Evolutionary conservation across 2,888 invertebrate genomes (phyloP).

Genomic region (Agonum fuliginosum): DNA sequence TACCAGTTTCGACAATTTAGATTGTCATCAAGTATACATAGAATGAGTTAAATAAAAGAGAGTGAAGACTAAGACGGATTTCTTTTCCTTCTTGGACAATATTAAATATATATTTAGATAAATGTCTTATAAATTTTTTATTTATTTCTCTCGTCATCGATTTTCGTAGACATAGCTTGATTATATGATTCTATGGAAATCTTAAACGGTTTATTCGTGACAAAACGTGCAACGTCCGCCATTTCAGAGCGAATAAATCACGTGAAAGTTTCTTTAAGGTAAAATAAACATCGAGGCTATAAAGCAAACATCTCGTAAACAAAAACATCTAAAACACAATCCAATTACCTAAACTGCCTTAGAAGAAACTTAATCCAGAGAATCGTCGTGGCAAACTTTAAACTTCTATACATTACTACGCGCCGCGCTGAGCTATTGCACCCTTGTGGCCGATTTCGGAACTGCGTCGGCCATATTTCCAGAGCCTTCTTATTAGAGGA

Average conservation of each 20-base stretch:
- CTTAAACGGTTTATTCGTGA: too few species aligned
- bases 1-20: too few species aligned
- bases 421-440: slow-evolving; percentile 68
- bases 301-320: slow-evolving; percentile 55
- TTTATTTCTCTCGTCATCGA: too few species aligned
- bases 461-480: slow-evolving; percentile 69
- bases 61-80: too few species aligned
- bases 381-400: slow-evolving; percentile 44
- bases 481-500: slow-evolving; percentile 71
- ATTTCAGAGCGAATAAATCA: background rate
- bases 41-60: too few species aligned
- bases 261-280: slow-evolving; percentile 35
- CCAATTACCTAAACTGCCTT: slow-evolving; percentile 56
- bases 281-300: slow-evolving; percentile 39
- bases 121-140: too few species aligned
- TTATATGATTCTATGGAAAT: too few species aligned
- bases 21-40: too few species aligned
- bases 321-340: slow-evolving; percentile 56
- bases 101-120: too few species aligned
- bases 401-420: slow-evolving; percentile 61
- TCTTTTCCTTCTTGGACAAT: too few species aligned
- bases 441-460: slow-evolving; percentile 69
- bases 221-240: too few species aligned
- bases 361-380: slow-evolving; percentile 54
- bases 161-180: too few species aligned